Base-by-base conservation (phyloP, 2,888 invertebrate genomes). In the Drosophila subsilvestris region DNA sequence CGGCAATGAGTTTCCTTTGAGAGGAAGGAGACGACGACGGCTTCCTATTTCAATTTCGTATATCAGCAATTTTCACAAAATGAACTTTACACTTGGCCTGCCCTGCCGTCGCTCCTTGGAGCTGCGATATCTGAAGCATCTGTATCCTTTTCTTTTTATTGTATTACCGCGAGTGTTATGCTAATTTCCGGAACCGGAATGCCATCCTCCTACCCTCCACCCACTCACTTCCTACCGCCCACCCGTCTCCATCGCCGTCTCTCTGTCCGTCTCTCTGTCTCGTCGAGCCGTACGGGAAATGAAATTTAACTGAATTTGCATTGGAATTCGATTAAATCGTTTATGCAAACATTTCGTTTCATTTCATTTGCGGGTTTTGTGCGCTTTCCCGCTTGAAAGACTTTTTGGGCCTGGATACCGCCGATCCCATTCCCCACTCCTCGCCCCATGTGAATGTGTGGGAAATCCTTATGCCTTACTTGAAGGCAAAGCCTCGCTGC, bases 241-340 rank as follows among this genome's bases (percentile, higher is more conserved):
- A 7, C 12, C 49, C 20, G 17, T 51, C 27, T 37, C 47, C 60
- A 12, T 25, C 17, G 50, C 37, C 43, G 45, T 22, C 55, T 14
- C 32, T 4, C 12, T 32, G 14, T 63, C 50, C 51, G 63, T 51
- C 57, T 43, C 49, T 44, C 37, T 49, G 66, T 66, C 55, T 65
- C 73, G 37, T 37, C 37, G 37, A n/a, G 66, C 69, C 69, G 71
- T 65, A 77, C 59, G 84, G 91, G 90, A 90, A 91, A 90, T 91
- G 83, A 90, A 90, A 90, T 90, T 90, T 90, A 90, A 85, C 76
- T 88, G 90, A 91, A 90, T 90, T 90, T 91, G 90, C 90, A 90
- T 90, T 90, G 91, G 91, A 90, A 91, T 91, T 90, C 90, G 90
- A 90, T 90, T 90, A 90, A 90, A 90, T 91, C 91, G 90, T 90